Percentiles rank a stretch among this genome's conserved stretches.
Evolutionary conservation across 2,113 vertebrate species (phyloP).

Genomic region (Aspiorhynchus laticeps): DNA sequence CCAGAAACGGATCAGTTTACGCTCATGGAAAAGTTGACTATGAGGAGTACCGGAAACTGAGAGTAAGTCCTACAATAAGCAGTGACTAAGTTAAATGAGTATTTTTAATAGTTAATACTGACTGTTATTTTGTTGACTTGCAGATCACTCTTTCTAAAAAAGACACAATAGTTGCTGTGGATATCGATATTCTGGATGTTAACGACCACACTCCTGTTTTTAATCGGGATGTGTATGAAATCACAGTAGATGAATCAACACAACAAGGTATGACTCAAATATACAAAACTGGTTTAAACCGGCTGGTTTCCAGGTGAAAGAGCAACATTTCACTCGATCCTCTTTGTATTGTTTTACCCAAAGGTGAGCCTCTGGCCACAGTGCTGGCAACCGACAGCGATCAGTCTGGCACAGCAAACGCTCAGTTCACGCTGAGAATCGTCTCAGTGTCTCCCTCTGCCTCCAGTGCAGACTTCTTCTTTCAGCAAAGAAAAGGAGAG

Average conservation of each 20-base stretch:
- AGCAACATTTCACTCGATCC: background rate
- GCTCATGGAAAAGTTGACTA: slow-evolving; percentile 29
- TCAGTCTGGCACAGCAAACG: slow-evolving; percentile 1
- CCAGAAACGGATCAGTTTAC: background rate
- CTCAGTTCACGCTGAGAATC: slow-evolving; percentile 54
- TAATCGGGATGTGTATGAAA: background rate
- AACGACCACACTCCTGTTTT: slow-evolving; percentile 44
- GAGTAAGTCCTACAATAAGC: slow-evolving; percentile 1
- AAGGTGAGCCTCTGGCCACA: slow-evolving; percentile 39
- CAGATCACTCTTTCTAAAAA: slow-evolving; percentile 25
- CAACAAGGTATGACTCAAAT: slow-evolving; percentile 38
- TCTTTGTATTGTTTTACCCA: background rate
- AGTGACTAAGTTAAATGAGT: background rate
- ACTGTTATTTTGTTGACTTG: background rate
- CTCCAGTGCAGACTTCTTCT: slow-evolving; percentile 61
- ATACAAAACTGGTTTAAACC: background rate
- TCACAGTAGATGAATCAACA: slow-evolving; percentile 27
- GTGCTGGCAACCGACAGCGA: slow-evolving; percentile 10
- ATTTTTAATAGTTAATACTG: background rate
- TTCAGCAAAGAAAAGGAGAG: background rate
- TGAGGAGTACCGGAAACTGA: slow-evolving; percentile 4
- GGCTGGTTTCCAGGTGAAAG: background rate
- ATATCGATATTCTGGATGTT: slow-evolving; percentile 24
- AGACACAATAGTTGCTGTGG: background rate
- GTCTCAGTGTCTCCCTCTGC: slow-evolving; percentile 60